These are phyloP conservation scores for Platichthys flesus DNA, from an alignment of 2,113 vertebrate genomes.

Conservation along the genomic window DNA sequence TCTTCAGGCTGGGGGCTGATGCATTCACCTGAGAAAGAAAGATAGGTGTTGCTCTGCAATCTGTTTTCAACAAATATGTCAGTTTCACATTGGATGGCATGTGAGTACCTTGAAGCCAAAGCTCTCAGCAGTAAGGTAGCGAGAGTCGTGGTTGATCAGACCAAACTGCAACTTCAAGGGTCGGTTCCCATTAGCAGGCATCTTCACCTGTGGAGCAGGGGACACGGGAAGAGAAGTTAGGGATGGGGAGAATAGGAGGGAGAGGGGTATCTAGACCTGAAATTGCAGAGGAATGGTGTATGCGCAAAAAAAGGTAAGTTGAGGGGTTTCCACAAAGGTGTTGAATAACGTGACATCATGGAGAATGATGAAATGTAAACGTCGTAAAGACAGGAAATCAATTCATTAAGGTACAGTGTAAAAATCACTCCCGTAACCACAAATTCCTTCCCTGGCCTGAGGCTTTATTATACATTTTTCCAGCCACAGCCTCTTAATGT, in stretches of 20 bases:
- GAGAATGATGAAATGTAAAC: conserved; percentile 65
- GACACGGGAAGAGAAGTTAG: conserved; percentile 8
- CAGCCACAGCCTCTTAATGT: conserved; percentile 74
- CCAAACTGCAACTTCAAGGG: conserved; percentile 94
- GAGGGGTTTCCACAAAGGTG: conserved; percentile 22
- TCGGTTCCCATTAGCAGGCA: conserved; percentile 93
- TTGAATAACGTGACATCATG: conserved; percentile 54
- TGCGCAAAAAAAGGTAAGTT: neutral
- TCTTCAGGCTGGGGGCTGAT: conserved; percentile 91
- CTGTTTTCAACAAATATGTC: neutral
- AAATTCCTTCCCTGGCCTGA: conserved; percentile 58
- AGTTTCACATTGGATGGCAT: neutral
- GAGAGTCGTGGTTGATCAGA: conserved; percentile 89
- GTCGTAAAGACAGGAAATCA: conserved; percentile 71
- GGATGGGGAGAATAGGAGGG: neutral
- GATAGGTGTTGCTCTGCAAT: neutral
- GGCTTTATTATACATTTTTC: conserved; percentile 70
- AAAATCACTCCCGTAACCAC: conserved; percentile 71
- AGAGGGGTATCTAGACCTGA: neutral
- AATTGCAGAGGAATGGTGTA: neutral
- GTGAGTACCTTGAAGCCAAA: conserved; percentile 90
- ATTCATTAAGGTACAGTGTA: conserved; percentile 74
- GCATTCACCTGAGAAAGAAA: conserved; percentile 85
- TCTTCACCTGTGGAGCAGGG: conserved; percentile 71
- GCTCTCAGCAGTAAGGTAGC: conserved; percentile 93